Percentiles rank a stretch among this genome's conserved stretches.
Evolutionary conservation across 1,140 invertebrate genomes (phyloP).

Genomic region (Pogonomyrmex californicus): DNA sequence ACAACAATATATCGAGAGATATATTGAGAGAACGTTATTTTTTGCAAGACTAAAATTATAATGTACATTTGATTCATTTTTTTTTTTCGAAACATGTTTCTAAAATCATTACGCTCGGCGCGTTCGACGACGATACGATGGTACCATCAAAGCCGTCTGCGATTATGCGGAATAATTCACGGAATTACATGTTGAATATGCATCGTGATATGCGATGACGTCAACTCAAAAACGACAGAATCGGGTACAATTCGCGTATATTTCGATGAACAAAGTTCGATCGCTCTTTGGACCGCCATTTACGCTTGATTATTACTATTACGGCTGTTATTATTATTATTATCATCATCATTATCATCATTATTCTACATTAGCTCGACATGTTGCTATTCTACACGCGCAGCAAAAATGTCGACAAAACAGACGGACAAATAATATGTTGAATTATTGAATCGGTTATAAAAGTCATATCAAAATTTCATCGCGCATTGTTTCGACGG

Average conservation of each 20-base stretch:
- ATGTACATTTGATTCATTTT: not conserved
- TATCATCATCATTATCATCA: constrained; percentile 30
- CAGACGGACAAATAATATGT: constrained; percentile 59
- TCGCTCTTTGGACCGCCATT: constrained; percentile 26
- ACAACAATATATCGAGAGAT: not conserved
- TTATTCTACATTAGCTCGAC: constrained; percentile 57
- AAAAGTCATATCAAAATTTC: constrained; percentile 70
- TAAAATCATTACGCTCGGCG: not conserved
- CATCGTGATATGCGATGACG: constrained; percentile 40
- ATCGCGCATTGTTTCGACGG: constrained; percentile 41
- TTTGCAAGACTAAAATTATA: not conserved
- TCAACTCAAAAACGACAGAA: constrained; percentile 39
- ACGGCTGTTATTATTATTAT: constrained; percentile 26
- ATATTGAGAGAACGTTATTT: not conserved
- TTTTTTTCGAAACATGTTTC: constrained; percentile 10
- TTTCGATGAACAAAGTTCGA: constrained; percentile 38
- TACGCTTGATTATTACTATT: constrained; percentile 40
- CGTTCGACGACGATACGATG: not conserved
- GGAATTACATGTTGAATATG: constrained; percentile 38
- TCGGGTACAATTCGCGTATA: constrained; percentile 12
- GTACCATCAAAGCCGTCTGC: constrained; percentile 14
- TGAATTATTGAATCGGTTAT: constrained; percentile 58
- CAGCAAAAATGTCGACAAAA: constrained; percentile 52
- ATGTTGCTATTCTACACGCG: constrained; percentile 40
- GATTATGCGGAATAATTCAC: constrained; percentile 51